A percentile compares a stretch with the other conserved stretches of the same genome.
Evolutionary conservation across 1,140 invertebrate genomes (phyloP).

Genomic region (Drosophila pseudoobscura): DNA sequence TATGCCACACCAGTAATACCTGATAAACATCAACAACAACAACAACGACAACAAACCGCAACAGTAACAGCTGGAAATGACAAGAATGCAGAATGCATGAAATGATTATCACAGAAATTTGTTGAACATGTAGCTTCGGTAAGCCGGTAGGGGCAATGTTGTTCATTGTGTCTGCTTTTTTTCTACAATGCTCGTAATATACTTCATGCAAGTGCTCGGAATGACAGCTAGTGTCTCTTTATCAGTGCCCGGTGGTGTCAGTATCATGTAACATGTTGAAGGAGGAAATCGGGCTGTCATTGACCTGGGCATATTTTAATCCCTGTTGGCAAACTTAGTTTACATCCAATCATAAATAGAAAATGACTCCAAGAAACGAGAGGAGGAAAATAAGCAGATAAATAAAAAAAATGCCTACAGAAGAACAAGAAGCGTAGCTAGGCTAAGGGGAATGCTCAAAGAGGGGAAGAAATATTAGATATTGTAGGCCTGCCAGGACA

Average conservation of each 20-base stretch:
- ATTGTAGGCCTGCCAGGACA: conserved; percentile 52
- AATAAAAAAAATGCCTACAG: no score
- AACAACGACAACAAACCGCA: conserved; percentile 34
- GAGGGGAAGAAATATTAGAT: conserved; percentile 39
- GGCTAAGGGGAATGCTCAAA: not conserved
- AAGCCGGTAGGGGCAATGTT: no score
- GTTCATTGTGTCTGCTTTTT: not conserved
- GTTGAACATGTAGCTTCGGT: conserved; percentile 5
- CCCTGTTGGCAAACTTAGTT: no score
- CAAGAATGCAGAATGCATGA: conserved; percentile 48
- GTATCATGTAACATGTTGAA: no score
- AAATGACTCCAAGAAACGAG: not conserved
- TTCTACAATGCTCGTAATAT: no score
- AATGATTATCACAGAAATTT: conserved; percentile 39
- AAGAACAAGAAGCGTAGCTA: not conserved
- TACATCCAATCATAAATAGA: not conserved
- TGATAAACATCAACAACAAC: conserved; percentile 52
- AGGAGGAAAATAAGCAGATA: not conserved
- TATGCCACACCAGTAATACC: conserved; percentile 23
- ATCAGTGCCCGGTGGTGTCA: no score
- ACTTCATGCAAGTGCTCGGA: no score
- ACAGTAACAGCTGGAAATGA: conserved; percentile 44
- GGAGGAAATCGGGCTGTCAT: no score
- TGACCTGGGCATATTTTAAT: no score
- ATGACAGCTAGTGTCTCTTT: no score